These are phyloP conservation scores for Taxidea taxus DNA, from an alignment of 2,113 vertebrate species.

Conservation along the genomic window DNA sequence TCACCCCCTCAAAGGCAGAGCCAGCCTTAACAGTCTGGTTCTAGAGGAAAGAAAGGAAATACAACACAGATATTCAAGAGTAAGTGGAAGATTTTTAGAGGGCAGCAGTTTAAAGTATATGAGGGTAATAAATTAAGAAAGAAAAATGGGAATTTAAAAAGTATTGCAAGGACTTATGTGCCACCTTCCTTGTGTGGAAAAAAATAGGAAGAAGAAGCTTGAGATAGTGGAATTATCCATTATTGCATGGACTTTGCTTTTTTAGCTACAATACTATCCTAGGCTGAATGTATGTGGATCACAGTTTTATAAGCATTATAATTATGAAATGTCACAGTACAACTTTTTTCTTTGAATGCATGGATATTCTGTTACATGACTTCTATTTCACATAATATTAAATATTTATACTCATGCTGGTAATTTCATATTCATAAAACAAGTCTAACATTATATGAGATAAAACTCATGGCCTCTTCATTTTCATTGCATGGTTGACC, in stretches of 20 bases:
- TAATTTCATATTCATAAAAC: slow-evolving; percentile 31
- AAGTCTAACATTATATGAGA: not conserved
- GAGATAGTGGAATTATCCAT: not conserved
- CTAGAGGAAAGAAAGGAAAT: not conserved
- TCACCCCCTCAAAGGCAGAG: not conserved
- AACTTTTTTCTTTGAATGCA: not conserved
- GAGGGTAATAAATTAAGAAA: not conserved
- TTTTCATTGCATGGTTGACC: not conserved
- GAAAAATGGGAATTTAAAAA: not conserved
- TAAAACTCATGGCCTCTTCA: not conserved
- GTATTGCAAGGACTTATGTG: not conserved
- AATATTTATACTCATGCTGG: not conserved
- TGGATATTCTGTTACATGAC: not conserved
- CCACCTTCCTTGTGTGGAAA: not conserved
- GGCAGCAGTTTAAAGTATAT: not conserved
- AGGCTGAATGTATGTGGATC: not conserved
- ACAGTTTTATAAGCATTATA: not conserved
- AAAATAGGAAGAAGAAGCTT: not conserved
- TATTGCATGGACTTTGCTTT: not conserved
- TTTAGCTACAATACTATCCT: not conserved
- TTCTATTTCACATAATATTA: not conserved
- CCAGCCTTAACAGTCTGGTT: not conserved
- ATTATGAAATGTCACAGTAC: not conserved
- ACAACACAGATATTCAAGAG: not conserved
- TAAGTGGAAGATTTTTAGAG: not conserved